Conservation (phyloP, 1,140 invertebrate genomes). For the Dendroctonus ponderosae region DNA sequence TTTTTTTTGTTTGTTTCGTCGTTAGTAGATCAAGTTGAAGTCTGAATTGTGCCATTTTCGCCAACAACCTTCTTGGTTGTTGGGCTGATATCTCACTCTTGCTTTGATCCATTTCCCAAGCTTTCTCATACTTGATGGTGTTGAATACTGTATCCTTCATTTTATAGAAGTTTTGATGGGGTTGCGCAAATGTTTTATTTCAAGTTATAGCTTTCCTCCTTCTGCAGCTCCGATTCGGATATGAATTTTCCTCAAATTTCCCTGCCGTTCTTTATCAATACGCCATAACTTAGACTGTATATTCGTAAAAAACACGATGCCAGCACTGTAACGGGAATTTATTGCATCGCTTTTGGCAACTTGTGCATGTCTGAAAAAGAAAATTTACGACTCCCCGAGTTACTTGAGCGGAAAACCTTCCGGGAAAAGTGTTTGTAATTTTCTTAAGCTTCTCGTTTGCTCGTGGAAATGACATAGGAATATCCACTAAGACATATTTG, state of each 20-base stretch:
- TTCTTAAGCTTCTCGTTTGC: conserved; percentile 4
- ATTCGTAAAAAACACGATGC: conserved; percentile 34
- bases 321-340: conserved; percentile 39
- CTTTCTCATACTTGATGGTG: background rate
- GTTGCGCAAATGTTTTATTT: background rate
- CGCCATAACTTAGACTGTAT: conserved; percentile 40
- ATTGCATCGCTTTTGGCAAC: conserved; percentile 39
- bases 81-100: background rate
- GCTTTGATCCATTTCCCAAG: background rate
- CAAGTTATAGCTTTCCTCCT: conserved; percentile 6
- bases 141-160: background rate
- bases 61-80: background rate
- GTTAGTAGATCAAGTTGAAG: background rate
- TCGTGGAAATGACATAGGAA: no score
- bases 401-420: conserved; percentile 26
- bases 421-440: conserved; percentile 29
- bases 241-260: conserved; percentile 20
- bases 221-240: background rate
- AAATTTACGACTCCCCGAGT: conserved; percentile 37
- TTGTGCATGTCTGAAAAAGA: conserved; percentile 40
- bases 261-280: conserved; percentile 32
- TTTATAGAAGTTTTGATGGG: background rate
- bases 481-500: no score
- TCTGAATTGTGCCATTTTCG: background rate
- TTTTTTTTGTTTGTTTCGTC: background rate